Evolutionary conservation across 2,797 vertebrate species (phyloP).

Genomic region (Muraenolepis orangiensis): DNA sequence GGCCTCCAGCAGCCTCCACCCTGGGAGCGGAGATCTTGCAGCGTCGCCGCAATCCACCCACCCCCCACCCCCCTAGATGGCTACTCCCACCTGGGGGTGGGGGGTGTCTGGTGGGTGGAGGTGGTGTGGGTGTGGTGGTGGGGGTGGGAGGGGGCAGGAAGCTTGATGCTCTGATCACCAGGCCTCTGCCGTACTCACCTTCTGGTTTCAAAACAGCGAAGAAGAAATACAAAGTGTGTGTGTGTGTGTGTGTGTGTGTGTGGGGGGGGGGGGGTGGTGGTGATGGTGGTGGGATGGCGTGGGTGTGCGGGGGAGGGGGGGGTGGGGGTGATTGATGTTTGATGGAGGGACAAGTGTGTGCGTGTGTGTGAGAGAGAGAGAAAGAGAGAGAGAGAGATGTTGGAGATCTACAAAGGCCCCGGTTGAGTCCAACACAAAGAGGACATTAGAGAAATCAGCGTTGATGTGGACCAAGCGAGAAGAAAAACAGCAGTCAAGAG

Average conservation of each 20-base stretch:
- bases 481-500: neutral
- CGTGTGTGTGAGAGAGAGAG: too few species aligned
- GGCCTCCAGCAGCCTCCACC: too few species aligned
- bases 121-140: conserved; percentile 1
- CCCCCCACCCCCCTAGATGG: conserved; percentile 24
- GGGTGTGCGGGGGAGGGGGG: neutral
- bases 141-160: conserved; percentile 51
- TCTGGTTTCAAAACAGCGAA: conserved; percentile 42
- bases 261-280: neutral
- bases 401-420: neutral
- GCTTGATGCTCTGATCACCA: conserved; percentile 69
- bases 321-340: neutral
- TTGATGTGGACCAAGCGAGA: neutral
- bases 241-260: neutral
- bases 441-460: neutral
- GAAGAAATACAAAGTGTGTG: conserved; percentile 1
- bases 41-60: conserved; percentile 33
- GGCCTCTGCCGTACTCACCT: conserved; percentile 54
- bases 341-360: neutral
- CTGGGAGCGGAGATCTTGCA: conserved; percentile 29
- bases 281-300: neutral
- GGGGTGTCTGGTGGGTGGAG: neutral
- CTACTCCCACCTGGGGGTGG: neutral
- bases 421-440: neutral
- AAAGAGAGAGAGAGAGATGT: neutral